Conservation (phyloP, 2,888 invertebrate genomes). For the Bembecia ichneumoniformis region DNA sequence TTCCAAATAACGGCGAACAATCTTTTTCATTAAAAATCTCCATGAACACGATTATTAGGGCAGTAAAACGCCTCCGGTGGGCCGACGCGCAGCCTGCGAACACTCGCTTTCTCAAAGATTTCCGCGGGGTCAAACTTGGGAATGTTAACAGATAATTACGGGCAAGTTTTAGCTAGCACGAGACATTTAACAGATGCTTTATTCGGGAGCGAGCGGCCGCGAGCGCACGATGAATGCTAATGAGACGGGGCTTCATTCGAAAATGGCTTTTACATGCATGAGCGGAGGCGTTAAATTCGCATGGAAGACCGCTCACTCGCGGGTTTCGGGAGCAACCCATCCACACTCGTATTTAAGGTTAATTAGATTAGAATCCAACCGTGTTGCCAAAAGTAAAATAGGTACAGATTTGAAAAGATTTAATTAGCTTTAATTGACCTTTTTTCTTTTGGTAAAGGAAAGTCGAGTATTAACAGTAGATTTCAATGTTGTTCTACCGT, state of each 20-base stretch:
- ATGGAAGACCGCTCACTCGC: constrained; percentile 11
- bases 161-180: constrained; percentile 67
- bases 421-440: constrained; percentile 3
- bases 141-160: constrained; percentile 73
- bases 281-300: constrained; percentile 33
- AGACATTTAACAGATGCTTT: constrained; percentile 73
- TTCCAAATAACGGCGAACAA: constrained; percentile 68
- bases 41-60: constrained; percentile 67
- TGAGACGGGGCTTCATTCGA: constrained; percentile 40
- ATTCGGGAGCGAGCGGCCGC: constrained; percentile 64
- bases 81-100: constrained; percentile 41
- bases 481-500: background rate
- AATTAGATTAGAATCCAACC: constrained; percentile 67
- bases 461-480: background rate
- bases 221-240: constrained; percentile 69
- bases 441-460: constrained; percentile 1
- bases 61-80: constrained; percentile 66
- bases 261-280: constrained; percentile 31
- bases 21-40: constrained; percentile 72
- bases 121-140: constrained; percentile 69
- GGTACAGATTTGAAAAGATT: constrained; percentile 29
- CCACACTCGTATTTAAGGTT: constrained; percentile 69
- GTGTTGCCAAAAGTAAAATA: constrained; percentile 43
- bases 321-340: constrained; percentile 54
- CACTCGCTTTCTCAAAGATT: constrained; percentile 54